Conservation (phyloP, 2,797 vertebrate species). For the Peromyscus aztecus region DNA sequence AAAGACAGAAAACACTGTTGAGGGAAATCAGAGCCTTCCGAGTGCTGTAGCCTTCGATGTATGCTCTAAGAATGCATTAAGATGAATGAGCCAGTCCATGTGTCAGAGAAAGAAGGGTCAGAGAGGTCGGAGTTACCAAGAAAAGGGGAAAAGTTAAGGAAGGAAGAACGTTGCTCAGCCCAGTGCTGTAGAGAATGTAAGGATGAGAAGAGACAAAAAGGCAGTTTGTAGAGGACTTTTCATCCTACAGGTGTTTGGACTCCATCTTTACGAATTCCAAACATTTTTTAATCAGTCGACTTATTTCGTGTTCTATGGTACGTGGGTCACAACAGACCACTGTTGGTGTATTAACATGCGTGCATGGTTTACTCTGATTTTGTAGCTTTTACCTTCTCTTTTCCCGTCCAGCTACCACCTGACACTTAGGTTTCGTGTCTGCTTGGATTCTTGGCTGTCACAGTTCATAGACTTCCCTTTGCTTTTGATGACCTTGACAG, state of each 20-base stretch:
- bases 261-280: constrained; percentile 9
- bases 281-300: not conserved
- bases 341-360: not conserved
- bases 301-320: not conserved
- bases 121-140: not conserved
- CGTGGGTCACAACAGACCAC: too few species aligned
- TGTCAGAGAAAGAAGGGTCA: not conserved
- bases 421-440: not conserved
- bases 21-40: not conserved
- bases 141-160: not conserved
- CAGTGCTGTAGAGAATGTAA: not conserved
- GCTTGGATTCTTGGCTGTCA: not conserved
- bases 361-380: not conserved
- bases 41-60: constrained; percentile 44
- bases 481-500: not conserved
- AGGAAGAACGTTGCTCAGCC: not conserved
- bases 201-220: not conserved
- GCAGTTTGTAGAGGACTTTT: not conserved
- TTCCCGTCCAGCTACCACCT: not conserved
- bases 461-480: not conserved
- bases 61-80: constrained; percentile 11
- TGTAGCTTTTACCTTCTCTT: not conserved
- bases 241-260: not conserved
- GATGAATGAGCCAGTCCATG: not conserved
- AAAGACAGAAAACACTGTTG: not conserved